Base-by-base conservation (phyloP, 2,113 vertebrate species). In the Ictalurus punctatus region DNA sequence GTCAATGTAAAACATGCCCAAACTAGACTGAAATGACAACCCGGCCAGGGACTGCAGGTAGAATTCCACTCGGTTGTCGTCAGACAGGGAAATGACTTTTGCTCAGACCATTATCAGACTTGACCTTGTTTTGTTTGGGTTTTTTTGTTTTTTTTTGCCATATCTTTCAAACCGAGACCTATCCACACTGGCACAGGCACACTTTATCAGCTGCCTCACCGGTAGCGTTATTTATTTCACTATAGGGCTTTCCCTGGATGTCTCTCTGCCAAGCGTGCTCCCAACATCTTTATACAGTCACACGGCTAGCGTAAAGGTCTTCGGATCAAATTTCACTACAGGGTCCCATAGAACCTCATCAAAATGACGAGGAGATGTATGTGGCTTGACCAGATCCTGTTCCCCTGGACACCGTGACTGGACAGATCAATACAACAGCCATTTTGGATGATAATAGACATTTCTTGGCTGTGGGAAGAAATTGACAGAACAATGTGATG, bases 21-120 rank as follows among this genome's bases (percentile, higher is more conserved):
- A 89, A 85, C 59, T 83, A 56, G 23, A 81, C 59, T 37, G 19
- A 84, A 86, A 63, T 56, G 14, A 83, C 71, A 48, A 71, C 21
- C 34, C 21, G 56, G 58, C 54, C 13, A 5, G 25, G 40, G 52
- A 78, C 84, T 44, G 52, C 65, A 83, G 59, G 84, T 34, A 79
- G 84, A 54, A 82, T 83, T 87, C 67, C 67, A 87, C 87, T 89
- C 86, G 84, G 48, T 86, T 87, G 89, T 86, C 90, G 92, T 95
- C 91, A 92, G 90, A 94, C 67, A 91, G 89, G 63, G 88, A 44
- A 90, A 94, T 93, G 86, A 85, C 87, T 89, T 88, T 82, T 21
- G 25, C 81, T 69, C 83, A 44, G 40, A 44, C 90, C 86, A 90
- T 91, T 90, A 84, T 65, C 71, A 71, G 85, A 17, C 37, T 67